Evolutionary conservation across 2,888 invertebrate genomes (phyloP).

Genomic region (Agrochola litura): DNA sequence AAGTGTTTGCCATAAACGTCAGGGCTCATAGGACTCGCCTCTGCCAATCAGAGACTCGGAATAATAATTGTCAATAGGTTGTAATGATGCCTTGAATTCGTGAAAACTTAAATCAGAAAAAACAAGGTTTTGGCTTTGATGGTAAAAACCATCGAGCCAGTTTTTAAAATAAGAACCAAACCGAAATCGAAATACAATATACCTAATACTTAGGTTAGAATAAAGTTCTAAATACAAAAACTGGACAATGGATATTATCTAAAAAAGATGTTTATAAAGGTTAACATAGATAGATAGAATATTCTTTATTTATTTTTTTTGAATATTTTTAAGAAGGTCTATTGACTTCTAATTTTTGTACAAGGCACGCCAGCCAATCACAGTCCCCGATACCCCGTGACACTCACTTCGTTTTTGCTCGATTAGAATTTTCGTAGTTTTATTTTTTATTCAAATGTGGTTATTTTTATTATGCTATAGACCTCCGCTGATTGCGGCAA

Average conservation of each 20-base stretch:
- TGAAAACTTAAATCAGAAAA: no score
- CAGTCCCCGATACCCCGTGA: not conserved
- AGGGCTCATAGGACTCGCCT: slow-evolving; percentile 30
- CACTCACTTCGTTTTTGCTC: not conserved
- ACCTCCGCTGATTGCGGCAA: not conserved
- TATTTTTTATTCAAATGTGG: not conserved
- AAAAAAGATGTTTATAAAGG: not conserved
- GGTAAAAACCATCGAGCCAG: not conserved
- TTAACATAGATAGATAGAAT: no score
- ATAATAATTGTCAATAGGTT: slow-evolving; percentile 13
- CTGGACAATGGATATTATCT: not conserved
- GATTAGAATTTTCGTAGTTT: not conserved
- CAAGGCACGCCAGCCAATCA: not conserved
- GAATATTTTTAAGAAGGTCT: no score
- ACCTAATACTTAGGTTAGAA: no score
- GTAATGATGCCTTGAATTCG: not conserved
- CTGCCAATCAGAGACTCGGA: slow-evolving; percentile 20
- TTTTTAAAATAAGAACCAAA: not conserved
- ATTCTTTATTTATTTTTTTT: no score
- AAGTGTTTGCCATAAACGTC: slow-evolving; percentile 37
- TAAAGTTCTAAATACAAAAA: not conserved
- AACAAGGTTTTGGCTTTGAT: no score
- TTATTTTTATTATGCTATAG: not conserved
- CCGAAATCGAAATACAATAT: not conserved
- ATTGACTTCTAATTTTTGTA: slow-evolving; percentile 3